Percentiles rank a stretch among this genome's conserved stretches.
Evolutionary conservation across 2,888 invertebrate species (phyloP).

Genomic region (Acanthosepion pharaonis): DNA sequence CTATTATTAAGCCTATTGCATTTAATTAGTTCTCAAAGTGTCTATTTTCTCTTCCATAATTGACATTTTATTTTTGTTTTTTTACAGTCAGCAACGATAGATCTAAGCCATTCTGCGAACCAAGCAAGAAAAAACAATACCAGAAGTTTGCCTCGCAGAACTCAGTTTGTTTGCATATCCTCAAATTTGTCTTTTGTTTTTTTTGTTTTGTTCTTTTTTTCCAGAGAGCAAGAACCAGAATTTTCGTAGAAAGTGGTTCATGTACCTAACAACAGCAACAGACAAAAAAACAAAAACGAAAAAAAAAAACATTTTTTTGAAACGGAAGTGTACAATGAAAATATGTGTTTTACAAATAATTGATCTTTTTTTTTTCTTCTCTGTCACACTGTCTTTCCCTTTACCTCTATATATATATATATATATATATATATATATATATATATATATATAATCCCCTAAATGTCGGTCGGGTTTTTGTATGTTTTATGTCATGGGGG

Average conservation of each 20-base stretch:
- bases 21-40: too few relatives aligned
- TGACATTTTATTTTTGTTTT: too few relatives aligned
- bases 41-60: too few relatives aligned
- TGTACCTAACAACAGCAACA: too few relatives aligned
- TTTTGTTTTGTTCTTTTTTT: not conserved
- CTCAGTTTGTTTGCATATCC: not conserved
- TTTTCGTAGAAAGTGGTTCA: too few relatives aligned
- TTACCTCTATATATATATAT: not conserved
- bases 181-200: not conserved
- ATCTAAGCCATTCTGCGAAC: not conserved
- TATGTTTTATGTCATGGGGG: conserved; percentile 33
- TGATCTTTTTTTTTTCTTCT: not conserved
- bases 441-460: not conserved
- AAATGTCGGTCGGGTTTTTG: not conserved
- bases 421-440: not conserved
- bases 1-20: too few relatives aligned
- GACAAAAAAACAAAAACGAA: too few relatives aligned
- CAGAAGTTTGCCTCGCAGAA: not conserved
- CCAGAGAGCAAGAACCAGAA: not conserved
- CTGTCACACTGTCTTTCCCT: not conserved
- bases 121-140: not conserved
- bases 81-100: not conserved
- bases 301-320: not conserved
- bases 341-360: not conserved
- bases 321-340: not conserved